Conservation (phyloP, 2,888 invertebrate genomes). For the Endomychus coccineus region DNA sequence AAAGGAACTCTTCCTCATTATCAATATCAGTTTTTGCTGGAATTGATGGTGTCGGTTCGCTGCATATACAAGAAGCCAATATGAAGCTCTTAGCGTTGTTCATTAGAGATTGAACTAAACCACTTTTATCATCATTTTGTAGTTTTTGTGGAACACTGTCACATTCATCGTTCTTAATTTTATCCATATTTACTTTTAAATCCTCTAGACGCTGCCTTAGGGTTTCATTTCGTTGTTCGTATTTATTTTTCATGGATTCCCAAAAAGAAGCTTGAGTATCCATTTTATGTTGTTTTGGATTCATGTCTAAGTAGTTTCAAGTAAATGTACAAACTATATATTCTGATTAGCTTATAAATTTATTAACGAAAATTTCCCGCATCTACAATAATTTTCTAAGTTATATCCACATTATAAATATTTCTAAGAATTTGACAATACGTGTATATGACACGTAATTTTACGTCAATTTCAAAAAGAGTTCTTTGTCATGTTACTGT, state of each 20-base stretch:
- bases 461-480: no score
- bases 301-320: no score
- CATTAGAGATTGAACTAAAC: constrained; percentile 11
- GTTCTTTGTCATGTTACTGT: no score
- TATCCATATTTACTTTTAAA: constrained; percentile 10
- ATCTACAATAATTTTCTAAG: no score
- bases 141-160: constrained; percentile 12
- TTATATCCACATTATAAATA: no score
- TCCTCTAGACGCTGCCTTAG: constrained; percentile 12
- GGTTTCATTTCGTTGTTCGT: constrained; percentile 11
- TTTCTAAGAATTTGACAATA: no score
- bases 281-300: no score
- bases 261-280: constrained; percentile 11
- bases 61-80: constrained; percentile 10
- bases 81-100: constrained; percentile 11
- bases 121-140: constrained; percentile 9
- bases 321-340: constrained; percentile 1
- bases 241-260: constrained; percentile 16
- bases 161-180: constrained; percentile 8
- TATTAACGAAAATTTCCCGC: constrained; percentile 10
- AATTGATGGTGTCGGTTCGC: constrained; percentile 3
- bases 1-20: constrained; percentile 9
- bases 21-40: no score
- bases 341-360: constrained; percentile 6
- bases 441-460: no score